Evolutionary conservation across 2,113 vertebrate genomes (phyloP), one percentile per base, ranked within the genome.

Genomic region (Bubo blakistoni): DNA sequence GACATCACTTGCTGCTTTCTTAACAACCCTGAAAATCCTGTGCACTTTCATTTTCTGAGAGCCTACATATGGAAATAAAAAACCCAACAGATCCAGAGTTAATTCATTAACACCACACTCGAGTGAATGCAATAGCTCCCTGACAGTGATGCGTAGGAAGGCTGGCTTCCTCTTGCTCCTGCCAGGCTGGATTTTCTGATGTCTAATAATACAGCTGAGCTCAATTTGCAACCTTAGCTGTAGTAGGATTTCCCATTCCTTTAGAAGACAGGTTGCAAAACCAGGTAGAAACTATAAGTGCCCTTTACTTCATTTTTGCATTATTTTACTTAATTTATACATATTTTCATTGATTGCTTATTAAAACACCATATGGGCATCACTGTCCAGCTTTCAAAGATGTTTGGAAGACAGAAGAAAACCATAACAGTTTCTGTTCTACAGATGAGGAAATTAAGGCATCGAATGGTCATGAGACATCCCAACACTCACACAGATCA

Each of bases 71-170:
- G 86, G 82, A 73, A 94, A 74, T 69, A 84, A 95, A 91, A 86
- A 88, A 9, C 19, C 25, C 77, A 59, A n/a, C 32, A 81, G 55
- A 66, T 80, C 38, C 74, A 81, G 80, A 86, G 77, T 86, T 94
- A 92, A 94, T 93, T 86, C 81, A 88, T 95, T 96, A 90, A 61
- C 72, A 70, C 55, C 47, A 62, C 21, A 8, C 76, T 85, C 18
- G 40, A 89, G 55, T 51, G 83, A 96, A 78, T 51, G 62, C 89
- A 88, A 55, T 69, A 89, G 59, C 88, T 96, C 83, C 91, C 93
- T 92, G 94, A 89, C 96, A 94, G 83, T 1, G 80, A 81, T 74
- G 83, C 6, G 34, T 84, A 81, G 83, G 86, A 97, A 91, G 86
- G 21, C 69, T 91, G 77, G 32, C 77, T 97, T 96, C 84, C 84